Evolutionary conservation across 2,888 invertebrate genomes (phyloP).

Genomic region (Ophion obscuratus): DNA sequence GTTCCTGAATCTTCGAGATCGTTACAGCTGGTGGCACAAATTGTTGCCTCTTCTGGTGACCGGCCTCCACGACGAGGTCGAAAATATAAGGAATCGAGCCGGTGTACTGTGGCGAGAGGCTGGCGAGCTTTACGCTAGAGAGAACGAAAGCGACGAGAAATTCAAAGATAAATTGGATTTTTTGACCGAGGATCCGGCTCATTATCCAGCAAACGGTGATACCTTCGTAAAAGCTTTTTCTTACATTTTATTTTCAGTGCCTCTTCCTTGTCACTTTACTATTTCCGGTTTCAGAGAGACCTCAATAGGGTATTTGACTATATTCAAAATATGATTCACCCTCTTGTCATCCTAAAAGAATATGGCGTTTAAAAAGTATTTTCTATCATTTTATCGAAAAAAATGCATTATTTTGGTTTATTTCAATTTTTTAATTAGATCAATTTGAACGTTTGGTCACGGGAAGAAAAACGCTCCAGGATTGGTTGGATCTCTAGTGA

Average conservation of each 20-base stretch:
- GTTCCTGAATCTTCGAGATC: conserved; percentile 91
- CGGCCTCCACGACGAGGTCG: conserved; percentile 92
- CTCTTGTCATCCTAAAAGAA: no score
- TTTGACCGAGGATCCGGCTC: conserved; percentile 87
- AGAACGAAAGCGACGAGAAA: conserved; percentile 91
- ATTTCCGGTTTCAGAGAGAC: not conserved
- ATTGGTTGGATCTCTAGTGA: no score
- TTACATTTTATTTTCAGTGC: not conserved
- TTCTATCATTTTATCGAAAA: no score
- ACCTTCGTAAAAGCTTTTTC: not conserved
- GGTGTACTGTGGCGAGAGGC: conserved; percentile 88
- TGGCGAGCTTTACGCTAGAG: conserved; percentile 92
- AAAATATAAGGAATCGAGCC: conserved; percentile 89
- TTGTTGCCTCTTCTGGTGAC: conserved; percentile 94
- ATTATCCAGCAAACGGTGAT: conserved; percentile 89
- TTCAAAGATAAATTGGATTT: conserved; percentile 93
- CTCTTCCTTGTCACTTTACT: not conserved
- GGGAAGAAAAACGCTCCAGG: no score
- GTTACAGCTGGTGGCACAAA: conserved; percentile 95
- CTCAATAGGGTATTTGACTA: not conserved
- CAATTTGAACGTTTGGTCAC: no score
- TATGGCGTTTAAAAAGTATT: no score
- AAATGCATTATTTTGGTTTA: no score
- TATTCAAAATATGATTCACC: no score
- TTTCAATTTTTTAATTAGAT: no score